These are phyloP conservation scores for Harlomillsia oculata DNA, from an alignment of 1,140 invertebrate species.

Conservation along the genomic window DNA sequence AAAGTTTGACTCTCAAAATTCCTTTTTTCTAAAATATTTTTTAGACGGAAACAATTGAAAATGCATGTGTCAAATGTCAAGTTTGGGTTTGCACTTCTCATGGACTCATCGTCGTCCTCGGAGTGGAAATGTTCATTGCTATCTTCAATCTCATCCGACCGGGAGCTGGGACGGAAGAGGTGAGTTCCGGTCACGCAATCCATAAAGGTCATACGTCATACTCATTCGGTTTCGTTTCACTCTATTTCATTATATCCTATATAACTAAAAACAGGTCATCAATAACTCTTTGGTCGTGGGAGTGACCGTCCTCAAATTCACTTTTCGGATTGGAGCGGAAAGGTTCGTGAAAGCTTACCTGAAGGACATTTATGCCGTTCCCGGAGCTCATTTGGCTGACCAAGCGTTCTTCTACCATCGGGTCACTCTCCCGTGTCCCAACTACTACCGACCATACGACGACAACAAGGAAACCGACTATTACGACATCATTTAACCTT, in stretches of 20 bases:
- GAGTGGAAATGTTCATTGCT: constrained; percentile 16
- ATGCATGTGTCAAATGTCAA: constrained; percentile 24
- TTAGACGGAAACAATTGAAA: constrained; percentile 20
- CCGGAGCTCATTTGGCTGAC: constrained; percentile 21
- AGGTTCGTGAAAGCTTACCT: constrained; percentile 19
- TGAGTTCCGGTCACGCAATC: too few relatives aligned
- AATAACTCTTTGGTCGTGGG: background rate
- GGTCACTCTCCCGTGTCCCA: constrained; percentile 4
- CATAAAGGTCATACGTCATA: too few relatives aligned
- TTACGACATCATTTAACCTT: constrained; percentile 1
- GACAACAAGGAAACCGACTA: constrained; percentile 5
- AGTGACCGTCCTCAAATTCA: constrained; percentile 3
- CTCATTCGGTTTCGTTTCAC: too few relatives aligned
- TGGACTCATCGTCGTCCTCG: constrained; percentile 10
- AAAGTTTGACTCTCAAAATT: too few relatives aligned
- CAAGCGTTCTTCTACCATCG: constrained; percentile 7
- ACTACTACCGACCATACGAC: background rate
- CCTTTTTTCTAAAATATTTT: too few relatives aligned
- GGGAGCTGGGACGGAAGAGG: constrained; percentile 11
- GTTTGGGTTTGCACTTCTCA: constrained; percentile 23
- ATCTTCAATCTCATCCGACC: constrained; percentile 22
- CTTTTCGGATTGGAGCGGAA: constrained; percentile 15
- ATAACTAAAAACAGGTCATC: background rate
- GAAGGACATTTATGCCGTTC: constrained; percentile 8
- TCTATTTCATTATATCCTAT: too few relatives aligned